phyloP scores from a whole-genome alignment of 2,888 invertebrate genomes.

The Antheraea yamamai region DNA sequence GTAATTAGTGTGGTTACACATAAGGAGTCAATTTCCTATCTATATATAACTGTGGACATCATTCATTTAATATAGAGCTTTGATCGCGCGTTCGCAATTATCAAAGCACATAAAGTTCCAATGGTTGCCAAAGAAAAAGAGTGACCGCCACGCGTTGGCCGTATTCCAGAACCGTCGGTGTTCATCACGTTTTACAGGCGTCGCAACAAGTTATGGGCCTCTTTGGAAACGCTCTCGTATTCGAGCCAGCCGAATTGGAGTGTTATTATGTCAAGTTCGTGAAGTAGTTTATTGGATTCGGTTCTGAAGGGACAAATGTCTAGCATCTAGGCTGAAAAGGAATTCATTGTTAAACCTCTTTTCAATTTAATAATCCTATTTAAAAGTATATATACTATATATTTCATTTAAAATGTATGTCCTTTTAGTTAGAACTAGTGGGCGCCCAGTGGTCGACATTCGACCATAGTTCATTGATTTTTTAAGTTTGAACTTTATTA shows the following conservation, averaged over 20 bases:
- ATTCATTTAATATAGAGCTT: constrained; percentile 17
- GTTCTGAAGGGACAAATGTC: constrained; percentile 11
- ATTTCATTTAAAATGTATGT: neutral
- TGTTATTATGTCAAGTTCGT: constrained; percentile 25
- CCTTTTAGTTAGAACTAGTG: neutral
- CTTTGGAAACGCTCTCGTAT: constrained; percentile 35
- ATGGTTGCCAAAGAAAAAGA: constrained; percentile 47
- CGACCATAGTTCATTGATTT: too few relatives aligned
- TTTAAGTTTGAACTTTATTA: too few relatives aligned
- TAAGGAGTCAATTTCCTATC: neutral
- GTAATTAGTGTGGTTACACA: neutral
- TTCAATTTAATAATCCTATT: neutral
- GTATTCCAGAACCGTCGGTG: constrained; percentile 52
- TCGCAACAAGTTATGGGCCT: constrained; percentile 64
- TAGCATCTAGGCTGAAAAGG: neutral
- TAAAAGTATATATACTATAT: too few relatives aligned
- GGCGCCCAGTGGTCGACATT: too few relatives aligned
- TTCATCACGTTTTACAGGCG: constrained; percentile 52
- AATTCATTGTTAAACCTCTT: neutral
- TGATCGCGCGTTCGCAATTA: constrained; percentile 34
- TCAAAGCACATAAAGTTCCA: constrained; percentile 47
- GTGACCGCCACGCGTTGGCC: constrained; percentile 52
- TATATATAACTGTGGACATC: neutral
- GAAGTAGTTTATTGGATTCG: constrained; percentile 24
- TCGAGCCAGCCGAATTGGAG: constrained; percentile 24